Evolutionary conservation across 1,140 invertebrate species (phyloP).

Genomic region (Grapholita molesta): DNA sequence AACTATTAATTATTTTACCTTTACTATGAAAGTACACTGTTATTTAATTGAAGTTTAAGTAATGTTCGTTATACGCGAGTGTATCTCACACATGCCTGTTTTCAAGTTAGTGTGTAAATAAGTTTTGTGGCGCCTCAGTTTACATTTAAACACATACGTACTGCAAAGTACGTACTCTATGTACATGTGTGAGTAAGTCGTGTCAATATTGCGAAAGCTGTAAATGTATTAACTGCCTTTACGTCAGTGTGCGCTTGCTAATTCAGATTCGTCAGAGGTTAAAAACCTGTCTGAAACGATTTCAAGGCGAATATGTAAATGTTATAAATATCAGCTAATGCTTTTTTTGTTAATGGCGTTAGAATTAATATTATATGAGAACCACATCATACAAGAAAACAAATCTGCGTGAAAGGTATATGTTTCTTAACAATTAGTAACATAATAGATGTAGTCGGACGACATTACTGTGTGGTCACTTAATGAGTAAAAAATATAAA

Average conservation of each 20-base stretch:
- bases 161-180: constrained; percentile 20
- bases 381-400: background rate
- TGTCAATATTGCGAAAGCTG: constrained; percentile 34
- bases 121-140: constrained; percentile 35
- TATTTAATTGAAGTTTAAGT: constrained; percentile 9
- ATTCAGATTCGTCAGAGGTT: constrained; percentile 45
- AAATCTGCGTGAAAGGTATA: background rate
- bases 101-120: constrained; percentile 20
- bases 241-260: constrained; percentile 32
- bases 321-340: background rate
- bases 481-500: constrained; percentile 23
- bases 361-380: background rate
- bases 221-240: constrained; percentile 31
- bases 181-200: constrained; percentile 25
- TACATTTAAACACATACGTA: constrained; percentile 41
- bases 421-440: constrained; percentile 22
- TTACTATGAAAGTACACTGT: background rate
- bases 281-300: constrained; percentile 44
- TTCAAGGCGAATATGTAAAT: background rate
- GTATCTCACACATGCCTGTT: constrained; percentile 10
- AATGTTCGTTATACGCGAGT: background rate
- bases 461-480: background rate
- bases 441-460: constrained; percentile 22
- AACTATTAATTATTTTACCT: background rate
- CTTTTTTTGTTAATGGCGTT: background rate